A percentile compares a stretch with the other conserved stretches of the same genome.
These are phyloP conservation scores for Spilarctia lutea DNA, from an alignment of 2,888 invertebrate genomes.

Conservation along the genomic window DNA sequence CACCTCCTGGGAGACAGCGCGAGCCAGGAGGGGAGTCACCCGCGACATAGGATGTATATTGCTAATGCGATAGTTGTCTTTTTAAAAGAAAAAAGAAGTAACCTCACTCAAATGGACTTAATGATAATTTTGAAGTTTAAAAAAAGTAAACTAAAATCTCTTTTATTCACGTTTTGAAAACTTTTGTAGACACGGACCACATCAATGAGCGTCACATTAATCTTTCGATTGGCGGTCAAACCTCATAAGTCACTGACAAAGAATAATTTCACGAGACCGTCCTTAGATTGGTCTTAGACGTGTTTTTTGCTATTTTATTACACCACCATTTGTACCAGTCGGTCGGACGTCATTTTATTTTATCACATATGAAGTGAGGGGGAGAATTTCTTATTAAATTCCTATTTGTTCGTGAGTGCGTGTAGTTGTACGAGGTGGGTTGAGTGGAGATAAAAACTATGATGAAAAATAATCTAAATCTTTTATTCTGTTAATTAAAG, in stretches of 20 bases:
- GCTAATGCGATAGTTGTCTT: no score
- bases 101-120: no score
- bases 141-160: neutral
- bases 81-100: no score
- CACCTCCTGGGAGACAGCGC: no score
- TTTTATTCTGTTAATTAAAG: neutral
- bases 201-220: slow-evolving; percentile 59
- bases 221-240: slow-evolving; percentile 58
- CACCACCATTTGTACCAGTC: slow-evolving; percentile 23
- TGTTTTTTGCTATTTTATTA: slow-evolving; percentile 48
- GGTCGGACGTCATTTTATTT: slow-evolving; percentile 19
- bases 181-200: slow-evolving; percentile 48
- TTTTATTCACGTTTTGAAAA: slow-evolving; percentile 15
- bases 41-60: no score
- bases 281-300: slow-evolving; percentile 44
- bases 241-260: slow-evolving; percentile 62
- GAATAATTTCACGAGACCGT: slow-evolving; percentile 55
- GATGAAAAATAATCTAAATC: neutral
- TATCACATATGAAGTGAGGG: slow-evolving; percentile 15
- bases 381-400: slow-evolving; percentile 25
- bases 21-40: no score
- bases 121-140: no score
- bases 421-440: neutral
- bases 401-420: neutral
- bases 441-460: neutral